phyloP scores from a whole-genome alignment of 2,113 vertebrate genomes.

The Anser brachyrhynchus region DNA sequence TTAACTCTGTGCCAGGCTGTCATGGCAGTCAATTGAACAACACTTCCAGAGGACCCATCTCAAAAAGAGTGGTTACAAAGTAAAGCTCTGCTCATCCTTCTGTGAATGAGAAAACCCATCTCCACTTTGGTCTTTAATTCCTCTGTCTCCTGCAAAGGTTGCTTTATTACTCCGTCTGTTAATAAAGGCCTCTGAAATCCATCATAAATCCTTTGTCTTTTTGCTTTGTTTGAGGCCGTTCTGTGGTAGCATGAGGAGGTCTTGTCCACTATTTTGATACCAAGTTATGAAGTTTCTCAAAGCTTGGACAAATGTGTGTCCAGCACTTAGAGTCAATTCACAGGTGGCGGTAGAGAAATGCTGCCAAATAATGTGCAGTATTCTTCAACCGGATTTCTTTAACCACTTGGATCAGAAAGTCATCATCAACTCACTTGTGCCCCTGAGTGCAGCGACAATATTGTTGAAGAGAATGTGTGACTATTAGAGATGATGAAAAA shows the following conservation, averaged over 20 bases:
- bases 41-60: not conserved
- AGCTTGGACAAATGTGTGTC: accelerated
- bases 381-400: not conserved
- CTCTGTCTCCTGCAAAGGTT: not conserved
- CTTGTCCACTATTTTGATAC: not conserved
- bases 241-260: not conserved
- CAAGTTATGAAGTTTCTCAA: not conserved
- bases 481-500: not conserved
- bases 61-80: not conserved
- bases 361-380: not conserved
- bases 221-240: not conserved
- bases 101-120: not conserved
- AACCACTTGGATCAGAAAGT: not conserved
- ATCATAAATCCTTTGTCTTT: not conserved
- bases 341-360: not conserved
- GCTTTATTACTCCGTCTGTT: not conserved
- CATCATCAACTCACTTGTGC: not conserved
- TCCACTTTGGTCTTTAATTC: not conserved
- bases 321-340: not conserved
- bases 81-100: not conserved
- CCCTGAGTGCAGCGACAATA: not conserved
- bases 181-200: not conserved
- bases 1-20: not conserved
- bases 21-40: not conserved
- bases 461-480: not conserved